phyloP scores from a whole-genome alignment of 2,113 vertebrate species.

The Heterotilapia buettikoferi region DNA sequence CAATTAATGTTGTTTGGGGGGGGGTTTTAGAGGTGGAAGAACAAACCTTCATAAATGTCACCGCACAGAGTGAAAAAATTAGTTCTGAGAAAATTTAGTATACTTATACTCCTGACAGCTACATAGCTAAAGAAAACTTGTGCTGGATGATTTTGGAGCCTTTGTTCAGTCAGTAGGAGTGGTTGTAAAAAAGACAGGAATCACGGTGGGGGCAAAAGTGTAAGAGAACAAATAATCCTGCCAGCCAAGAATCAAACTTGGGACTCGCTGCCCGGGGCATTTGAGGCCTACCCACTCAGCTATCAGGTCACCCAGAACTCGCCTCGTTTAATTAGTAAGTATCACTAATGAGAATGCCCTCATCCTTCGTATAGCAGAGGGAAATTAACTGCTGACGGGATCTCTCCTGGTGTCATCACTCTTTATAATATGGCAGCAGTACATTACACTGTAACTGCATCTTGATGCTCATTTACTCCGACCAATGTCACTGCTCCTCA shows the following conservation, averaged over 20 bases:
- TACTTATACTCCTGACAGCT: not conserved
- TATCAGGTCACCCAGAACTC: not conserved
- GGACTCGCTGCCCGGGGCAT: not conserved
- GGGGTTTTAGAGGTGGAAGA: not conserved
- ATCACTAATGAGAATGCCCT: conserved; percentile 22
- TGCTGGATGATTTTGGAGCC: not conserved
- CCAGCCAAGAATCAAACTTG: not conserved
- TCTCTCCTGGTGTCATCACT: not conserved
- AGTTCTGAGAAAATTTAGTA: not conserved
- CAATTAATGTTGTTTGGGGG: not conserved
- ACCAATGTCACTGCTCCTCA: not conserved
- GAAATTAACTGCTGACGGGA: conserved; percentile 23
- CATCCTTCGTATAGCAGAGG: not conserved
- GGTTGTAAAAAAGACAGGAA: not conserved
- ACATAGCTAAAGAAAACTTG: conserved; percentile 2
- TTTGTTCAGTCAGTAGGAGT: not conserved
- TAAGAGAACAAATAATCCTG: not conserved
- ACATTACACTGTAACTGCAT: not conserved
- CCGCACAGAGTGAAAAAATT: not conserved
- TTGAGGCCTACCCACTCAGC: not conserved
- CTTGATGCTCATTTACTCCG: not conserved
- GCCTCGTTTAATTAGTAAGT: not conserved
- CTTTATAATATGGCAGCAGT: not conserved
- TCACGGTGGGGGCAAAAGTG: not conserved
- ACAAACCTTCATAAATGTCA: not conserved